phyloP scores from a whole-genome alignment of 1,140 invertebrate species.

The Palaemon carinicauda region DNA sequence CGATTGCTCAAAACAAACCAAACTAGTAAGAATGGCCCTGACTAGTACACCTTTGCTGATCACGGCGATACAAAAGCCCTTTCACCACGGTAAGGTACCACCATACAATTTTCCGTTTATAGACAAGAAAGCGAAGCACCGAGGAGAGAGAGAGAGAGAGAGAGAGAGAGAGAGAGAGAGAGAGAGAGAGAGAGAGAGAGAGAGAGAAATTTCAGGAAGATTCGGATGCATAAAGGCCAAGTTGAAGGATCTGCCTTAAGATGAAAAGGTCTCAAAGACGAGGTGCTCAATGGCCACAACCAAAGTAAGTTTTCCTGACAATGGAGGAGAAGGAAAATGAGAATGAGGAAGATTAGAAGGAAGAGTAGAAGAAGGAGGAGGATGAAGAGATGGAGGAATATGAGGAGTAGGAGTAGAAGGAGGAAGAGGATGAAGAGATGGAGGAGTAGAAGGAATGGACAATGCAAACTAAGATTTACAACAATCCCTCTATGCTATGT shows the following conservation, averaged over 20 bases:
- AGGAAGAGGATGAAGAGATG: not conserved
- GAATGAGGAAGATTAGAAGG: not conserved
- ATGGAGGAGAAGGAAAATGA: not conserved
- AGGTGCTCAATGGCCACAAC: not conserved
- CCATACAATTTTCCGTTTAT: no score
- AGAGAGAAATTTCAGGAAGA: not conserved
- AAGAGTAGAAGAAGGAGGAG: not conserved
- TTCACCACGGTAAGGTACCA: no score
- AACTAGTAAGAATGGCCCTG: no score
- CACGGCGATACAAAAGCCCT: no score
- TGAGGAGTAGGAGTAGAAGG: not conserved
- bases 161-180: no score
- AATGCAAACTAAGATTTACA: not conserved
- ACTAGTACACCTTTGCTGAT: no score
- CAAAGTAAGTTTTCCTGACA: no score
- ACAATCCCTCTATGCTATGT: no score
- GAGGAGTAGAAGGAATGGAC: not conserved
- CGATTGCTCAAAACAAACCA: no score
- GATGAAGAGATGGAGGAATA: not conserved
- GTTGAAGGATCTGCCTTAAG: not conserved
- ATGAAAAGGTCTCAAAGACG: not conserved
- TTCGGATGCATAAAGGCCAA: not conserved
- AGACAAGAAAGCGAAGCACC: no score
- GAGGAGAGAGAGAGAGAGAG: no score
- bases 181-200: no score